phyloP scores from a whole-genome alignment of 2,888 invertebrate genomes.

The Mamestra brassicae region DNA sequence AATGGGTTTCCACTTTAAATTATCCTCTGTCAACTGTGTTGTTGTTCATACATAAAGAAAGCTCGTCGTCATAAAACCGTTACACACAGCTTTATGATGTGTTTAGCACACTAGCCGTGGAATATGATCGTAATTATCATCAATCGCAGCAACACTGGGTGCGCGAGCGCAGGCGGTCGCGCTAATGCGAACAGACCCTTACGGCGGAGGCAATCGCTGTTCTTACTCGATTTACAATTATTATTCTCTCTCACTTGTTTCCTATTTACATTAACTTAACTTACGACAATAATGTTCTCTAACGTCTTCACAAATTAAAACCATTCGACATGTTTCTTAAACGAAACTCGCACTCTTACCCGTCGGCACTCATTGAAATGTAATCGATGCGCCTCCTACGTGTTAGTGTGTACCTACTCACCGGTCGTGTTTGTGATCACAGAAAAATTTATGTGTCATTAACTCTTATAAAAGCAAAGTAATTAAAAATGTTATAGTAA shows the following conservation, averaged over 20 bases:
- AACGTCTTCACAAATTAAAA: slow-evolving; percentile 31
- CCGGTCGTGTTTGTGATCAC: slow-evolving; percentile 36
- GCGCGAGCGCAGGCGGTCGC: slow-evolving; percentile 11
- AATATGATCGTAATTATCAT: slow-evolving; percentile 47
- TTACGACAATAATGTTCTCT: slow-evolving; percentile 14
- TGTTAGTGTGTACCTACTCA: neutral
- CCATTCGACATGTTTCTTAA: slow-evolving; percentile 6
- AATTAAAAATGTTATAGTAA: slow-evolving; percentile 73
- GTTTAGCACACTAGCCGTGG: slow-evolving; percentile 25
- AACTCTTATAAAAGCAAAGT: slow-evolving; percentile 67
- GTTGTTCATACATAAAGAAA: slow-evolving; percentile 19
- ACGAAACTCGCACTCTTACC: neutral
- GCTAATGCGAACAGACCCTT: slow-evolving; percentile 35
- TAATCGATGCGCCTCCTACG: slow-evolving; percentile 31
- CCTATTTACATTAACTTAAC: slow-evolving; percentile 46
- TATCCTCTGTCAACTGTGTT: slow-evolving; percentile 17
- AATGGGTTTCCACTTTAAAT: neutral
- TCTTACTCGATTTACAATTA: slow-evolving; percentile 51
- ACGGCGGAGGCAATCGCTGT: slow-evolving; percentile 14
- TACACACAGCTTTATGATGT: slow-evolving; percentile 8
- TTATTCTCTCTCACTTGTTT: slow-evolving; percentile 51
- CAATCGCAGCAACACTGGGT: slow-evolving; percentile 17
- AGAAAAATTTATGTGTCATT: slow-evolving; percentile 53
- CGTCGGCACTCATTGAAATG: neutral
- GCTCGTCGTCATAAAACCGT: slow-evolving; percentile 4